Conservation (phyloP, 2,888 invertebrate species). For the Epirrhoe alternata region DNA sequence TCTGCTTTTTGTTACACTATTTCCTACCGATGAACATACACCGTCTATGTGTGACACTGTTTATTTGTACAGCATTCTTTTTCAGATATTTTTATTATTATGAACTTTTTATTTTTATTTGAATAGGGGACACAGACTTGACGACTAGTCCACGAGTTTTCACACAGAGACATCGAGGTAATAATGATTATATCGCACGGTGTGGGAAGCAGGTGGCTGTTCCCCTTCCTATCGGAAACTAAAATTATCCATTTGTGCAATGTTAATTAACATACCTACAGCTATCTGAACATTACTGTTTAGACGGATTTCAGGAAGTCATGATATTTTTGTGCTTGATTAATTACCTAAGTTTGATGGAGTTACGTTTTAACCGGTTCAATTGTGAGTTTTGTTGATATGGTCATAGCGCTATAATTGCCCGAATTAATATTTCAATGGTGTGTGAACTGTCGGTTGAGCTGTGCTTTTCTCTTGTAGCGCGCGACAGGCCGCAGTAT, state of each 20-base stretch:
- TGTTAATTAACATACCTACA: conserved; percentile 45
- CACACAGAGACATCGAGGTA: conserved; percentile 79
- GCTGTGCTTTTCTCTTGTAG: conserved; percentile 82
- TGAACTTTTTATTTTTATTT: conserved; percentile 54
- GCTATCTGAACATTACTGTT: conserved; percentile 38
- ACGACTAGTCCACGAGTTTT: conserved; percentile 61
- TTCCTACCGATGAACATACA: conserved; percentile 54
- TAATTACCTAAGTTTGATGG: conserved; percentile 40
- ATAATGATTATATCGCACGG: conserved; percentile 29
- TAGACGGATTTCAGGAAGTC: conserved; percentile 29
- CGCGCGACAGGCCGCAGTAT: conserved; percentile 72
- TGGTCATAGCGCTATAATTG: conserved; percentile 44
- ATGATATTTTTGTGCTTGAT: conserved; percentile 41
- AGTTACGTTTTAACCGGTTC: conserved; percentile 41
- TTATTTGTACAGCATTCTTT: conserved; percentile 76
- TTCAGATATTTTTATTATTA: conserved; percentile 39
- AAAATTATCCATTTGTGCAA: conserved; percentile 28
- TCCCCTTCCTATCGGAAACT: conserved; percentile 24
- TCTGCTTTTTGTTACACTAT: conserved; percentile 26
- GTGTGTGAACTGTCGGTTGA: conserved; percentile 76
- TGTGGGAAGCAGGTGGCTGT: conserved; percentile 33
- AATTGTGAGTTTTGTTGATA: conserved; percentile 41
- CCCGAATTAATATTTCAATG: conserved; percentile 51
- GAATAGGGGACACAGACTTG: conserved; percentile 65
- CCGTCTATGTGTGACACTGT: conserved; percentile 56